Evolutionary conservation across 1,140 invertebrate genomes (phyloP), one percentile per base, ranked within the genome.

Genomic region (Drosophila leontia): DNA sequence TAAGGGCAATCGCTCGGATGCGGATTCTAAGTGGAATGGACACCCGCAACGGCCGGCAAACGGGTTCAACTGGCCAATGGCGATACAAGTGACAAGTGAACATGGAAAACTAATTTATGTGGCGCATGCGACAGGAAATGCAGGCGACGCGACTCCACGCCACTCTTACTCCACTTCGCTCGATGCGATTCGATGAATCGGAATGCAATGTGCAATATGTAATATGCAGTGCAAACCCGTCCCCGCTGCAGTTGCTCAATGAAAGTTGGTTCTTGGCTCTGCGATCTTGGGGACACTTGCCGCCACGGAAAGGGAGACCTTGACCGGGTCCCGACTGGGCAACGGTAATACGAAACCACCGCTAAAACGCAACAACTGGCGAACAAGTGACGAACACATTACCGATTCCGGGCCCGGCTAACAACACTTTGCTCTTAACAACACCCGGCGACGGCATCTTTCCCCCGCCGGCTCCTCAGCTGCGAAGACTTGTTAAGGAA

Each of bases 341-440:
- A 87, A 87, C 84, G 84, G 84, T 87, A 87, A 87, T 87, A 55
- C 57, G 85, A 87, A 88, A 87, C 84, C 84, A 87, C 84, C 84
- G 84, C 80, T 88, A 87, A 80, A 50, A 77, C 48, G 51, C 61
- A 81, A 72, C 44, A 72, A 71, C 51, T 72, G 57, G 45, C 45
- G 60, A 75, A 82, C 59, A 81, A 68, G 80, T 58, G 74, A 47
- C 58, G 60, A 80, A 62, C 57, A 55, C 51, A 84, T 80, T 75
- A 74, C 67, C 56, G 69, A 41, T 48, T 72, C 50, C 41, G 44
- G 70, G 48, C n/a, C 29, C 42, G 35, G 82, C 74, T 87, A 84
- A 87, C 84, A 87, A 88, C 84, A 87, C 70, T 87, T 84, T 87
- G 84, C 84, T 87, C 84, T 87, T 87, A 87, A 84, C 85, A 86